Base-by-base conservation (phyloP, 2,797 vertebrate genomes). In the Picus viridis region DNA sequence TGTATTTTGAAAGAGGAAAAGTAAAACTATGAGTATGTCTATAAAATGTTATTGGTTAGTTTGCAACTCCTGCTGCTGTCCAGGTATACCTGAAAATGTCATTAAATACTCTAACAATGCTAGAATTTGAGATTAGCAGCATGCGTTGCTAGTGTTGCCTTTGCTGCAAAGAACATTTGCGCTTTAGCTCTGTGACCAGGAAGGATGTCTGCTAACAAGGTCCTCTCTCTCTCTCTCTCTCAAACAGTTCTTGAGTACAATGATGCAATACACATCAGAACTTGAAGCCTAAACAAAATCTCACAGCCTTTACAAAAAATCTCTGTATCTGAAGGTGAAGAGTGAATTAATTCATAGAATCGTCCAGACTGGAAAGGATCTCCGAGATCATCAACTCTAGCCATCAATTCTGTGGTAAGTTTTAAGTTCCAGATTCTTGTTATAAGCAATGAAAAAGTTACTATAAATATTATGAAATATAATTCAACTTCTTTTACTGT, bases 1-100 rank as follows among this genome's bases (percentile, higher is more conserved):
- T 99, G 97, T 72, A 7, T 84, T n/a, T 63, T n/a, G 58, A 65
- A 81, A 92, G 54, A 78, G 58, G 58, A 92, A 39, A 41, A 5
- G 27, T 23, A 15, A 77, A 73, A 73, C 9, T 16, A 11, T 24
- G 1, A 57, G 6, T 2, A 2, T 53, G 29, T 15, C 62, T 63
- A 16, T 54, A 56, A 62, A 12, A 41, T 14, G 12, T 9, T 26
- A 49, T 2, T 86, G 32, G 3, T 57, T 58, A 67, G 30, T 58
- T 79, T 84, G 41, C 15, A 72, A 27, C 45, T 85, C 57, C 59
- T 45, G 30, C n/a, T 90, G 53, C 43, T 69, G 53, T 41, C 36
- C 63, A 56, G 69, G 4, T 56, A 16, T 18, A 72, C 43, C 39
- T 74, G 84, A 67, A 89, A 85, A 72, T 54, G 36, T 26, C 27